These are phyloP conservation scores for Adela reaumurella DNA, from an alignment of 2,888 invertebrate genomes.

Conservation along the genomic window DNA sequence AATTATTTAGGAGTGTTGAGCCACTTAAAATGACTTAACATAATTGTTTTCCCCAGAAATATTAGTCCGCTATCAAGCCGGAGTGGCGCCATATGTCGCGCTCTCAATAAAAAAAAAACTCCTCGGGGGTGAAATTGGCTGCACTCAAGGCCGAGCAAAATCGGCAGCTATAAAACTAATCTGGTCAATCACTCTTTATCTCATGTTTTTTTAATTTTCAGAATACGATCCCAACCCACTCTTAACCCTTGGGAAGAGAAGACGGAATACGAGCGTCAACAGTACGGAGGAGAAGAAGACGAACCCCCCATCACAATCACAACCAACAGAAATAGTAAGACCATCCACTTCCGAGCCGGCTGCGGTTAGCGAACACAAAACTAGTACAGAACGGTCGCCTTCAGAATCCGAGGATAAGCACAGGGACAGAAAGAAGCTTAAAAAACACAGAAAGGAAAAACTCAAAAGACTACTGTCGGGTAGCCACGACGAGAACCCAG, in stretches of 20 bases:
- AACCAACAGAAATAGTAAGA: constrained; percentile 6
- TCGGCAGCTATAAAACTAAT: too few relatives aligned
- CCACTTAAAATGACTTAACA: too few relatives aligned
- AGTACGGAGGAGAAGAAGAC: constrained; percentile 57
- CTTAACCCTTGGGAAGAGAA: constrained; percentile 70
- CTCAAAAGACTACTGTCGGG: constrained; percentile 4
- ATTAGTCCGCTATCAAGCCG: too few relatives aligned
- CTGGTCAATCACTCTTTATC: too few relatives aligned
- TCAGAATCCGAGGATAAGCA: constrained; percentile 46
- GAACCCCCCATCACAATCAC: constrained; percentile 10
- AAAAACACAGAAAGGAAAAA: constrained; percentile 67
- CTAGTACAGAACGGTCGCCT: constrained; percentile 15
- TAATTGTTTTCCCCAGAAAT: too few relatives aligned
- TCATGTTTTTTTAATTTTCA: constrained; percentile 35
- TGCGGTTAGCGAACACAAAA: constrained; percentile 17
- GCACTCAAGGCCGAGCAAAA: too few relatives aligned
- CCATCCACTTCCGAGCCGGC: constrained; percentile 18
- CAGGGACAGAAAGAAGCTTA: constrained; percentile 62
- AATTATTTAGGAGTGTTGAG: too few relatives aligned
- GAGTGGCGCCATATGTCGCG: too few relatives aligned
- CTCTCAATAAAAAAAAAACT: too few relatives aligned
- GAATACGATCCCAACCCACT: constrained; percentile 83
- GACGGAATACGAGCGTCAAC: constrained; percentile 64
- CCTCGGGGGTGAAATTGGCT: too few relatives aligned
- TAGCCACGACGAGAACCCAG: constrained; percentile 34